Evolutionary conservation across 1,140 invertebrate species (phyloP), one percentile per base, ranked within the genome.

Genomic region (Drosophila nasuta): DNA sequence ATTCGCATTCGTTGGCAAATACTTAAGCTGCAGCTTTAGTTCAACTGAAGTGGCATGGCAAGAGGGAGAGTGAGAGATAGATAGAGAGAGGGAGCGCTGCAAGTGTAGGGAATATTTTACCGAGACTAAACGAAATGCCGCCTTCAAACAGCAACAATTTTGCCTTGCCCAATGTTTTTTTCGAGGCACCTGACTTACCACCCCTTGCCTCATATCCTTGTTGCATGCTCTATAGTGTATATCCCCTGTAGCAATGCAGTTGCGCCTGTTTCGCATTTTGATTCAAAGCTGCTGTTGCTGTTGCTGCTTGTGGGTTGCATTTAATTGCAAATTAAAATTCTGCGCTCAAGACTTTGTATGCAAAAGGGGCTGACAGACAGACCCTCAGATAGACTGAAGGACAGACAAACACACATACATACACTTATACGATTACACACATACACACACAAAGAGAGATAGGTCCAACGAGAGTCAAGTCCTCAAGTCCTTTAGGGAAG

Each of bases 281-380:
- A 88, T 88, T 81, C 85, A 89, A 81, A 88, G 80, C 80, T 83
- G 77, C 80, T 38, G 30, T 20, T 20, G 20, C 20, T 33, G 35
- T 38, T 38, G 35, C 35, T 89, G 76, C 85, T 88, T 89, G 85
- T 89, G 85, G 85, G 85, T 82, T 89, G 85, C 85, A 89, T 89
- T 89, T 89, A 89, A 89, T 89, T 89, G 85, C 85, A 89, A 89
- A 89, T 89, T 89, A 89, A 89, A 89, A 89, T 89, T 89, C 85
- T 89, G 85, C 77, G 81, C 85, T 89, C 81, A 89, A 81, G 85
- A 89, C 85, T 89, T 89, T 89, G 85, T 89, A 85, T 81, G 85
- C 82, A 89, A 89, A 89, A 25, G 20, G 57, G 68, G 79, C 77
- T 38, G 54, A 45, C 17, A 66, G 48, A 58, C 35, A 20, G 64